Conservation (phyloP, 2,113 vertebrate species). For the Saccopteryx bilineata region DNA sequence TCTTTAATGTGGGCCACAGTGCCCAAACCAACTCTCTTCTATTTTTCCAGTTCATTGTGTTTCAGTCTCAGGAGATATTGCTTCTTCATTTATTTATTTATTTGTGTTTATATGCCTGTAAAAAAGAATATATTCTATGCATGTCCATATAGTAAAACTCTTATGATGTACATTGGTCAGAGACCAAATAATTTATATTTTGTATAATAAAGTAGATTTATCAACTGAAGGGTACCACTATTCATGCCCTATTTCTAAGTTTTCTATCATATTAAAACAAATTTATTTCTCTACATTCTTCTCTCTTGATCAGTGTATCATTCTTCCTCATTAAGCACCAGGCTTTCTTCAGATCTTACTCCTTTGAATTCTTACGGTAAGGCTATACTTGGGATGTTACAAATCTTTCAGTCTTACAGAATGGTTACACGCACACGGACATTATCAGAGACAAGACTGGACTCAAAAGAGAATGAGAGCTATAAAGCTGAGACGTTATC, state of each 20-base stretch:
- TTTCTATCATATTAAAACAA: neutral
- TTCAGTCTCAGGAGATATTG: neutral
- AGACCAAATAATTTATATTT: neutral
- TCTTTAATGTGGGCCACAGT: neutral
- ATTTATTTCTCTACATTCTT: neutral
- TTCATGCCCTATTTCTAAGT: neutral
- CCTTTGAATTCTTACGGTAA: neutral
- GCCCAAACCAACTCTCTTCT: neutral
- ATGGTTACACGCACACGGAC: neutral
- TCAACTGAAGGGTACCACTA: neutral
- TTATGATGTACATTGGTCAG: neutral
- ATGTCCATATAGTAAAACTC: neutral
- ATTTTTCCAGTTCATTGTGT: neutral
- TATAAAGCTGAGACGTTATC: neutral
- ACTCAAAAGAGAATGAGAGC: neutral
- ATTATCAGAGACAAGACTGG: neutral
- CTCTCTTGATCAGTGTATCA: neutral
- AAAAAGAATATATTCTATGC: neutral
- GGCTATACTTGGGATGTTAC: neutral
- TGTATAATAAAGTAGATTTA: neutral
- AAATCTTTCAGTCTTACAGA: neutral
- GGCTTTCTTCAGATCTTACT: neutral
- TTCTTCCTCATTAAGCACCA: neutral
- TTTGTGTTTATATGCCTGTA: neutral
- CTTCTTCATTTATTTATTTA: neutral